phyloP scores from a whole-genome alignment of 1,140 invertebrate genomes.

The Triops longicaudatus region DNA sequence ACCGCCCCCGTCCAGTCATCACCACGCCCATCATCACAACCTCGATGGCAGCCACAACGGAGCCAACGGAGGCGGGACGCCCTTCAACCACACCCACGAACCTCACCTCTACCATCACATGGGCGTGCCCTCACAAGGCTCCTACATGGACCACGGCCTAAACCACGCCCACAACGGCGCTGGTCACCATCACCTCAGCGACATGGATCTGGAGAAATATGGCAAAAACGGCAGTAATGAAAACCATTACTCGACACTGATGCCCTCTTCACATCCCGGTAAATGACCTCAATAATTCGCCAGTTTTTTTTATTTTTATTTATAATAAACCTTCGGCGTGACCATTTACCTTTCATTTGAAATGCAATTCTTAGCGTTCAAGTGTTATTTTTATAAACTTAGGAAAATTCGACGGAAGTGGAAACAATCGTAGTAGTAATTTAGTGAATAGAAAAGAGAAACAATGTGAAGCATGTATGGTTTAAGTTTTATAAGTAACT shows the following conservation, averaged over 20 bases:
- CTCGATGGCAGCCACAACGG: background rate
- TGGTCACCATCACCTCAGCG: background rate
- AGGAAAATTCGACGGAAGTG: no score
- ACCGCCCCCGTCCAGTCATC: background rate
- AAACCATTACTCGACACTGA: slow-evolving; percentile 2
- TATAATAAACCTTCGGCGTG: slow-evolving; percentile 9
- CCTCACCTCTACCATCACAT: background rate
- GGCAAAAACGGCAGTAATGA: background rate
- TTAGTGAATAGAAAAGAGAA: no score
- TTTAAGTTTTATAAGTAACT: no score
- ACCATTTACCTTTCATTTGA: no score
- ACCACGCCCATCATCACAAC: background rate
- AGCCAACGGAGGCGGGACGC: background rate
- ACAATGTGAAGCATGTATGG: no score
- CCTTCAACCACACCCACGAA: background rate
- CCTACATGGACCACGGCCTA: background rate
- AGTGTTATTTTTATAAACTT: no score
- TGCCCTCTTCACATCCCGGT: slow-evolving; percentile 24
- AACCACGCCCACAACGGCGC: background rate
- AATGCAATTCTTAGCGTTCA: no score
- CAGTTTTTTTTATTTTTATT: background rate
- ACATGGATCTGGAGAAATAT: background rate
- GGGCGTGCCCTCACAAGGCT: background rate
- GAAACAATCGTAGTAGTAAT: no score
- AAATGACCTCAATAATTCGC: slow-evolving; percentile 16